Base-by-base conservation (phyloP, 2,113 vertebrate species). In the Macquaria ambigua region DNA sequence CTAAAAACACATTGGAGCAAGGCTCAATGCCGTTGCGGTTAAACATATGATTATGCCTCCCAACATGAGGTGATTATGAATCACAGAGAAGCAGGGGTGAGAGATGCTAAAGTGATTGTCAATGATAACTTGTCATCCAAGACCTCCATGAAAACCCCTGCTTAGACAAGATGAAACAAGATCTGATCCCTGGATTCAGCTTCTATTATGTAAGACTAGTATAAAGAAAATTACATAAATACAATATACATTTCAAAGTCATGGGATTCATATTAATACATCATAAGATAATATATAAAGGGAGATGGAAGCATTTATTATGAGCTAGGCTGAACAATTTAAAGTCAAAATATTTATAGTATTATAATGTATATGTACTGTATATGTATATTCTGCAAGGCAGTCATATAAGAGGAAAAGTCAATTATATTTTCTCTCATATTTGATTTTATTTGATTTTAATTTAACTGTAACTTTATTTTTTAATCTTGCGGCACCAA, bases 41-140 rank as follows among this genome's bases (percentile, higher is more conserved):
- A 80, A 79, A 88, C 84, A 84, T 66, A 63, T 4, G n/a, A 83
- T 84, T 77, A 86, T 68, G 75, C 20, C 46, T 63, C 72, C 43
- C 72, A 77, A 79, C 43, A 69, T 50, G 70, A 74, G 64, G 52
- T 79, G 61, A 87, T 89, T 74, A 74, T 68, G 23, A 81, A 82
- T 89, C 46, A 56, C 52, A 72, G 59, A 56, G 62, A 37, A 50
- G 56, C 52, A 82, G 61, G 63, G 75, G 75, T 25, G 11, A 83
- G 69, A 82, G 21, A 74, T 73, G 63, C 75, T 79, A 48, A 77
- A 86, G 59, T 74, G 78, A 83, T 82, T 69, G 71, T 79, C 64
- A 21, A 15, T 18, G 58, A 64, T 71, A 69, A 82, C 64, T 71
- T 64, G 68, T 68, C 58, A 80, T 50, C 72, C 25, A 58, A 75